Base-by-base conservation (phyloP, 2,113 vertebrate genomes). In the Nycticebus coucang region DNA sequence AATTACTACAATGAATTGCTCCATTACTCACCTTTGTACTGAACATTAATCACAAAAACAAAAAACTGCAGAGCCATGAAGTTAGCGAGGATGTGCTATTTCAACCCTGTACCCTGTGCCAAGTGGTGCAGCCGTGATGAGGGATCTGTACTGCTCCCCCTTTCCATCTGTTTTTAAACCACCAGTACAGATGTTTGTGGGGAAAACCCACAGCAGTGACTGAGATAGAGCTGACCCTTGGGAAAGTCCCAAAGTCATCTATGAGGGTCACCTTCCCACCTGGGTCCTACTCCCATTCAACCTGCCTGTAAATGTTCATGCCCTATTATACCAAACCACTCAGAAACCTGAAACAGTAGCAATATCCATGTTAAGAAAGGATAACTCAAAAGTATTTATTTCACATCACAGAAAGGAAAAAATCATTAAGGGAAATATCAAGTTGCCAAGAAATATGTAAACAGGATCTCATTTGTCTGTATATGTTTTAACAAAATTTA, bases 11-110 rank as follows among this genome's bases (percentile, higher is more conserved):
- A 91, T 97, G 96, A 95, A 97, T 97, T 96, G 93, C 96, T 93
- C 89, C 89, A 97, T 97, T 97, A 96, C 96, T 97, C 96, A 97
- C 97, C 96, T 97, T 96, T 97, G 96, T 66, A 96, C 94, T 95
- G 77, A 69, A 94, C 94, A 97, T 98, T 95, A 96, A 98, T 98
- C 96, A 97, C 87, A 85, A 86, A 93, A 94, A 78, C 79, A 82
- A 91, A 97, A 89, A 97, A 68, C 83, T 96, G 96, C 96, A 89
- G 41, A 57, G 89, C 94, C 96, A 97, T 75, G 93, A 68, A 95
- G 82, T 97, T 62, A 71, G 86, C 55, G 30, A 91, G 66, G 83
- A 91, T 91, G 88, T 89, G 86, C 82, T 94, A 53, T 80, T 87
- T 87, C 96, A 97, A 89, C 69, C 79, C 88, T 35, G 19, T 7